phyloP scores from a whole-genome alignment of 2,797 vertebrate species.

The Gephyroberyx darwinii region DNA sequence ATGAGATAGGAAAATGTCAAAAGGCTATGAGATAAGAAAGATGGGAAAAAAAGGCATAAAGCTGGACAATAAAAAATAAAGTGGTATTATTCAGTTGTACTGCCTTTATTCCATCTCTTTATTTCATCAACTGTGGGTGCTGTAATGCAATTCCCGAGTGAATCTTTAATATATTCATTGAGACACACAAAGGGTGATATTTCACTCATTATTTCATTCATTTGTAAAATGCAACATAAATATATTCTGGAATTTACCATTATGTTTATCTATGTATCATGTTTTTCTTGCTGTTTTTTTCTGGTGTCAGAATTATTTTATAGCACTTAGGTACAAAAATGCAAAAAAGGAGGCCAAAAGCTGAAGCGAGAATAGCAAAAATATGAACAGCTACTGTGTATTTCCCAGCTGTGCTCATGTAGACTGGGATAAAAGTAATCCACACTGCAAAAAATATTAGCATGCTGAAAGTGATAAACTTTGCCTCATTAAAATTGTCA shows the following conservation, averaged over 20 bases:
- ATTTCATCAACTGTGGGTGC: too few species aligned
- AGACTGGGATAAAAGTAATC: constrained; percentile 81
- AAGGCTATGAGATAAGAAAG: too few species aligned
- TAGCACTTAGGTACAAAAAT: constrained; percentile 82
- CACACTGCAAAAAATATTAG: constrained; percentile 83
- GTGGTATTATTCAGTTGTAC: too few species aligned
- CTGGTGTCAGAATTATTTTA: constrained; percentile 75
- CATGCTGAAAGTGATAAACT: constrained; percentile 82
- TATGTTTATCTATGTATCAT: constrained; percentile 68
- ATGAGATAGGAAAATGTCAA: too few species aligned
- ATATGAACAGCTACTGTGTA: constrained; percentile 79
- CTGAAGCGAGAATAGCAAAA: constrained; percentile 81
- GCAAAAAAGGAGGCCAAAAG: constrained; percentile 77
- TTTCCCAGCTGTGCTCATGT: constrained; percentile 80
- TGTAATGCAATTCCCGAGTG: too few species aligned
- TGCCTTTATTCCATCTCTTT: too few species aligned
- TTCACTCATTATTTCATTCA: not conserved
- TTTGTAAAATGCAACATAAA: not conserved
- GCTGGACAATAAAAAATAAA: too few species aligned
- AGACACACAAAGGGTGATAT: not conserved
- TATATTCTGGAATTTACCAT: not conserved
- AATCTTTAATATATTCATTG: not conserved
- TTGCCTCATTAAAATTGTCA: constrained; percentile 81
- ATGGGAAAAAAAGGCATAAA: too few species aligned
- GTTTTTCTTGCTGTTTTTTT: constrained; percentile 72